Conservation (phyloP, 2,797 vertebrate species). For the Potorous gilbertii region DNA sequence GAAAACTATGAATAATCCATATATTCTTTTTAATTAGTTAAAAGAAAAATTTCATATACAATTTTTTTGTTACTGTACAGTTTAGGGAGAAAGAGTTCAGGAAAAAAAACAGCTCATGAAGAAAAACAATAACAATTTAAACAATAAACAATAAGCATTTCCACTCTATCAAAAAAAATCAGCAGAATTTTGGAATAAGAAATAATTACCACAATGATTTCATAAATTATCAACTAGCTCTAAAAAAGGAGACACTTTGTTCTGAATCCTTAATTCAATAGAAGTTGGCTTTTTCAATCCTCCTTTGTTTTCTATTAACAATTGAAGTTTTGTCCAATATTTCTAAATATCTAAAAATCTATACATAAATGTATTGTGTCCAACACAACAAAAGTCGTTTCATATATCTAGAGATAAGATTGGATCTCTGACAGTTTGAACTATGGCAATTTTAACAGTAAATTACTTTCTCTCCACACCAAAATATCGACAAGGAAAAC, state of each 20-base stretch:
- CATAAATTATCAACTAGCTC: neutral
- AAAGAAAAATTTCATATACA: conserved; percentile 31
- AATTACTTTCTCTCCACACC: conserved; percentile 45
- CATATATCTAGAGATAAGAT: conserved; percentile 20
- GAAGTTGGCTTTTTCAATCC: conserved; percentile 17
- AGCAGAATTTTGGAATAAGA: neutral
- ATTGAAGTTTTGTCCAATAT: neutral
- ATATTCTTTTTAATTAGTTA: conserved; percentile 15
- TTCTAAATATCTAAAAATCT: conserved; percentile 23
- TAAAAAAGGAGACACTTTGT: conserved; percentile 19
- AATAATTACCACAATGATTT: neutral
- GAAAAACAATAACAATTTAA: neutral
- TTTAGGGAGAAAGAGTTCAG: neutral
- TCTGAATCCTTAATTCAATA: conserved; percentile 36
- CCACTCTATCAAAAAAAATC: neutral
- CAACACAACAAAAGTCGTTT: conserved; percentile 24
- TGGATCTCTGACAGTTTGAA: conserved; percentile 48
- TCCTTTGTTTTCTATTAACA: conserved; percentile 26
- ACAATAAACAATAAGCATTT: neutral
- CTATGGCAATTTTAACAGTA: conserved; percentile 32
- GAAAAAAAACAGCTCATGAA: conserved; percentile 24
- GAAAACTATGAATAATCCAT: conserved; percentile 9
- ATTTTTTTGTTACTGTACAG: neutral
- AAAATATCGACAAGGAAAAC: conserved; percentile 48
- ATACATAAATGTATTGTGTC: conserved; percentile 40